Evolutionary conservation across 2,888 invertebrate species (phyloP).

Genomic region (Aphidoletes aphidimyza): DNA sequence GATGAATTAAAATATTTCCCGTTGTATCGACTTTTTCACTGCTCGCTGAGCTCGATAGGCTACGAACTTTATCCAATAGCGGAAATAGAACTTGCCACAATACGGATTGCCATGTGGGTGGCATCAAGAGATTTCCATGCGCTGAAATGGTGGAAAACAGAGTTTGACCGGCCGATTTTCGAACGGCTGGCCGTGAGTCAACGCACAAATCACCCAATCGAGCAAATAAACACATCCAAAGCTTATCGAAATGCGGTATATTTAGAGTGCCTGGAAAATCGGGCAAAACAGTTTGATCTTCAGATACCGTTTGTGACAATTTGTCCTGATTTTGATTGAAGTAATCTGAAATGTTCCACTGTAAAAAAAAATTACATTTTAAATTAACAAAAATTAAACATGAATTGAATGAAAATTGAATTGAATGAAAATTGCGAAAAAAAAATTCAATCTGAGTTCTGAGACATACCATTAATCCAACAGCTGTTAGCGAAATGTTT

Average conservation of each 20-base stretch:
- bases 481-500: slow-evolving; percentile 96
- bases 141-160: slow-evolving; percentile 97
- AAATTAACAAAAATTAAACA: too few species aligned
- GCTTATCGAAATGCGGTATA: slow-evolving; percentile 88
- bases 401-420: background rate
- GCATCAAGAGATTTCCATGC: slow-evolving; percentile 88
- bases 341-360: slow-evolving; percentile 99
- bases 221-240: slow-evolving; percentile 96
- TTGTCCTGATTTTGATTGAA: slow-evolving; percentile 94
- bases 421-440: too few species aligned
- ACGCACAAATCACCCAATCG: slow-evolving; percentile 91
- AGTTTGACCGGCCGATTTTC: slow-evolving; percentile 97
- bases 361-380: slow-evolving; percentile 64
- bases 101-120: slow-evolving; percentile 92
- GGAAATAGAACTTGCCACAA: slow-evolving; percentile 97
- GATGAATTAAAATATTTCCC: slow-evolving; percentile 95
- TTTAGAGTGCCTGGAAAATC: slow-evolving; percentile 86
- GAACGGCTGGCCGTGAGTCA: slow-evolving; percentile 93
- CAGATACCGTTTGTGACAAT: slow-evolving; percentile 77
- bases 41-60: slow-evolving; percentile 73
- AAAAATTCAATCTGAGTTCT: too few species aligned
- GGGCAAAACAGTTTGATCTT: slow-evolving; percentile 81
- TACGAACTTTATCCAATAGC: slow-evolving; percentile 88
- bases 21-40: slow-evolving; percentile 83
- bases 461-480: slow-evolving; percentile 97